Percentiles rank a stretch among this genome's conserved stretches.
Conservation (phyloP, 2,888 invertebrate genomes). For the Cosmorhoe ocellata region DNA sequence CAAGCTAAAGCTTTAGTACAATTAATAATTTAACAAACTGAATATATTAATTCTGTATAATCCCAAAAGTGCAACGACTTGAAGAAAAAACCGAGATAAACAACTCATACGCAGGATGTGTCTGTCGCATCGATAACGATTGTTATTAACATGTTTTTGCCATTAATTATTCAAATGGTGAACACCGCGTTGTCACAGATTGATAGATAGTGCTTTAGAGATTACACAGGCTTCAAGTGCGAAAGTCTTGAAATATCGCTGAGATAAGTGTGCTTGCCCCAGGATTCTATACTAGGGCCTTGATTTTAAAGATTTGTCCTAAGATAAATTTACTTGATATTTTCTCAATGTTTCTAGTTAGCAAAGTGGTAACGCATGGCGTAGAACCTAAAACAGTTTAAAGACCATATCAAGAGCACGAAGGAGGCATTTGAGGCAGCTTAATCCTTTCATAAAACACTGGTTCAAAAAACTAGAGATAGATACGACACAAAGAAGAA, state of each 20-base stretch:
- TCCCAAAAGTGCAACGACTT: slow-evolving; percentile 26
- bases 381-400: too few species aligned
- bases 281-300: slow-evolving; percentile 9
- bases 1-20: not conserved
- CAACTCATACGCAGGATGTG: slow-evolving; percentile 44
- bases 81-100: slow-evolving; percentile 37
- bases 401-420: too few species aligned
- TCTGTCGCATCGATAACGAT: slow-evolving; percentile 48
- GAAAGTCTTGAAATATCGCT: slow-evolving; percentile 1
- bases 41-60: not conserved
- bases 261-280: slow-evolving; percentile 4
- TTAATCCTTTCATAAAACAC: too few species aligned
- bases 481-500: too few species aligned
- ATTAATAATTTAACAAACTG: slow-evolving; percentile 8
- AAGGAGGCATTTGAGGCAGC: too few species aligned
- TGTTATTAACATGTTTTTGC: slow-evolving; percentile 50
- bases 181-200: slow-evolving; percentile 25
- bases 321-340: not conserved
- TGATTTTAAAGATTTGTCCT: slow-evolving; percentile 1
- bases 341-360: not conserved
- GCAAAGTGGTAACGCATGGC: too few species aligned
- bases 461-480: too few species aligned
- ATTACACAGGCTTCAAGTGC: slow-evolving; percentile 20
- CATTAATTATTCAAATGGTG: slow-evolving; percentile 48
- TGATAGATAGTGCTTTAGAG: slow-evolving; percentile 25